Base-by-base conservation (phyloP, 2,113 vertebrate species). In the Melanotaenia duboulayi region DNA sequence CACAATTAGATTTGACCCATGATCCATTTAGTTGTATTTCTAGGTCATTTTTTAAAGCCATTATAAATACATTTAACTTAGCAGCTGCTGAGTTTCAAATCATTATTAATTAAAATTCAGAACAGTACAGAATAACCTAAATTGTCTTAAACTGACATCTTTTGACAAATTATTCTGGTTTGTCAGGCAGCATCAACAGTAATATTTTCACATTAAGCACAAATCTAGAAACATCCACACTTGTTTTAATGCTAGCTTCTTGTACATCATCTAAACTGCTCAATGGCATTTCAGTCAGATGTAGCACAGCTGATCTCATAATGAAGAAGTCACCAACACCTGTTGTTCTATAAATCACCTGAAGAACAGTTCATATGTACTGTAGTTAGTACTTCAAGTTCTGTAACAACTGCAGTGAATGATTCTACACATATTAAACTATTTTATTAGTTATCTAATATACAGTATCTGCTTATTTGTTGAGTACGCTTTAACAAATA, bases 91-190 rank as follows among this genome's bases (percentile, higher is more conserved):
- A 28, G n/a, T 52, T 65, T 77, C 11, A 55, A 22, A 23, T n/a
- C 46, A 2, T 64, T 32, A 59, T 66, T 55, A 50, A 46, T 68
- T 7, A 66, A 79, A 48, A 40, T 24, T 40, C 50, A 57, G 35
- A 9, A 35, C 32, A 35, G 8, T 35, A 35, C 32, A 35, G 32
- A 35, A 9, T 6, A 35, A 35, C 32, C 7, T 28, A 28, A 28
- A 35, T 35, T 35, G 8, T 35, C 37, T 14, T n/a, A n/a, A n/a
- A n/a, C n/a, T 20, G 8, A 44, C 35, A 28, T 17, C 8, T 24
- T 64, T n/a, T 73, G 23, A 71, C 50, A 50, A 62, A 68, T 40
- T 3, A 35, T 28, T 44, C 12, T n/a, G 4, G 7, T 20, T 5
- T 16, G 24, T 20, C 49, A 57, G 28, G 25, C 14, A 16, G 35